A percentile compares a stretch with the other conserved stretches of the same genome.
Evolutionary conservation across 2,113 vertebrate genomes (phyloP).

Genomic region (Pangasianodon gigas): DNA sequence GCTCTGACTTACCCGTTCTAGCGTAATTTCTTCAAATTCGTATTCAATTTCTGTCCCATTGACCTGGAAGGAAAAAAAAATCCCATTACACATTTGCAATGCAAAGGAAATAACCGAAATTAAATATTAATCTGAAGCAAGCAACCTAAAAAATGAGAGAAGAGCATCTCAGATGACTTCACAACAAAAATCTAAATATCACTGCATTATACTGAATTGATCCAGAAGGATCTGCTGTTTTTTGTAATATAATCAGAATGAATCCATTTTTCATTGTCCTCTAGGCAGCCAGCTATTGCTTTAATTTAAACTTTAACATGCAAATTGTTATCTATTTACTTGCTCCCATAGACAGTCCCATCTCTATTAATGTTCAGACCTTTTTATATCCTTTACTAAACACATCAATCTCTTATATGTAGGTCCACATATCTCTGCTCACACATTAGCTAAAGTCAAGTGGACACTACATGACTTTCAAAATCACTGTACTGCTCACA

Average conservation of each 20-base stretch:
- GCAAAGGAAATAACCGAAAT: constrained; percentile 14
- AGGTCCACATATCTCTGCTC: neutral
- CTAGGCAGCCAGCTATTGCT: constrained; percentile 5
- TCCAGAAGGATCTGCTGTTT: neutral
- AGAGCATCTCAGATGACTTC: neutral
- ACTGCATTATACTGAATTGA: neutral
- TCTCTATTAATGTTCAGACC: neutral
- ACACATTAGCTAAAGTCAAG: neutral
- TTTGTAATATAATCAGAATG: neutral
- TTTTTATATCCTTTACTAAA: neutral
- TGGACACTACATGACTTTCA: neutral
- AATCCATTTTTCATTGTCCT: neutral
- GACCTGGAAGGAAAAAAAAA: constrained; percentile 76
- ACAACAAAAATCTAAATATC: neutral
- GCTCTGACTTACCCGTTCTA: constrained; percentile 87
- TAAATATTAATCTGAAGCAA: constrained; percentile 8
- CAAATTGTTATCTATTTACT: constrained; percentile 50
- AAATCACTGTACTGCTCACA: neutral
- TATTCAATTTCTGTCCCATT: constrained; percentile 98
- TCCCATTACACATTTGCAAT: constrained; percentile 36
- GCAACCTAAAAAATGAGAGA: constrained; percentile 2
- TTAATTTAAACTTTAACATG: constrained; percentile 28
- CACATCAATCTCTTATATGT: neutral
- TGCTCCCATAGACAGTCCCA: neutral
- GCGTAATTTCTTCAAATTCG: constrained; percentile 98